Evolutionary conservation across 2,113 vertebrate species (phyloP).

Genomic region (Carassius gibelio): DNA sequence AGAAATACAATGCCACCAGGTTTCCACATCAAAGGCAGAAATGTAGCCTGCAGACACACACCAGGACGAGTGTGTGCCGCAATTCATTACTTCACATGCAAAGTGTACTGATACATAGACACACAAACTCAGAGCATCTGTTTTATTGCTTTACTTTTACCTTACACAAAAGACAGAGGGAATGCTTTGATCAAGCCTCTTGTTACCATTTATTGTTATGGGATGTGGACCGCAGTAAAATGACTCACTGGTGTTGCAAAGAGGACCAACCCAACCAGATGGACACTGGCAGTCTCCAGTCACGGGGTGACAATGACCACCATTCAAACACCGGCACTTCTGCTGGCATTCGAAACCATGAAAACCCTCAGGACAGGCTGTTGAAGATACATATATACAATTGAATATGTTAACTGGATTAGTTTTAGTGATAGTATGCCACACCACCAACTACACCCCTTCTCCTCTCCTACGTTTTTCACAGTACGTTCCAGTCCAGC

Average conservation of each 20-base stretch:
- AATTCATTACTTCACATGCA: slow-evolving; percentile 3
- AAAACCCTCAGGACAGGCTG: slow-evolving; percentile 83
- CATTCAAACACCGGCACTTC: slow-evolving; percentile 73
- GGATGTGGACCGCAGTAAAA: background rate
- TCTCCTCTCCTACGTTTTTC: slow-evolving; percentile 70
- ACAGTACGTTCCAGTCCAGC: slow-evolving; percentile 84
- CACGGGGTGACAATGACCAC: slow-evolving; percentile 69
- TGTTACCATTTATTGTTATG: slow-evolving; percentile 13
- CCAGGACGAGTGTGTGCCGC: background rate
- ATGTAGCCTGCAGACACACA: slow-evolving; percentile 10
- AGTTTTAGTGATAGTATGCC: background rate
- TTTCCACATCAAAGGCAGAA: slow-evolving; percentile 31
- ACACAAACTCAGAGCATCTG: slow-evolving; percentile 41
- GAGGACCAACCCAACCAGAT: slow-evolving; percentile 71
- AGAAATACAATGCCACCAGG: slow-evolving; percentile 14
- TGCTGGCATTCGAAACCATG: slow-evolving; percentile 77
- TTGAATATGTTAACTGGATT: background rate
- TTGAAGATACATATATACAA: background rate
- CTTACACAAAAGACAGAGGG: background rate
- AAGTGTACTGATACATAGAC: background rate
- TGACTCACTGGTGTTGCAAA: slow-evolving; percentile 73
- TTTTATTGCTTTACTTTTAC: slow-evolving; percentile 28
- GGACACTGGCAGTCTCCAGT: slow-evolving; percentile 75
- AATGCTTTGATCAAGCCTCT: slow-evolving; percentile 5
- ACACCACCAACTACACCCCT: too few relatives aligned